phyloP scores from a whole-genome alignment of 2,113 vertebrate genomes.

The Orycteropus afer region DNA sequence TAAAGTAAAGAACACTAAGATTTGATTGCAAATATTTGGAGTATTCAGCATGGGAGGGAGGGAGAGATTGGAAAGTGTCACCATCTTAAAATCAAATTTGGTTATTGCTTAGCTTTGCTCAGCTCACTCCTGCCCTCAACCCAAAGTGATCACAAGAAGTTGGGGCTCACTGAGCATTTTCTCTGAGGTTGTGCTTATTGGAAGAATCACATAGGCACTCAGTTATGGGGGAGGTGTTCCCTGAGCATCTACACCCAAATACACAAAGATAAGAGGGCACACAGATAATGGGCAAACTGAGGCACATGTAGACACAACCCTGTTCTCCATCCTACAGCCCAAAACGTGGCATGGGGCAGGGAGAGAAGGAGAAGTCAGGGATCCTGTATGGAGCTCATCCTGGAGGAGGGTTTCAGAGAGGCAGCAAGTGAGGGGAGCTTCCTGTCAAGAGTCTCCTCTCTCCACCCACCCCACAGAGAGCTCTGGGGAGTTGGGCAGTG shows the following conservation, averaged over 20 bases:
- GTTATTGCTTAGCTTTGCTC: not conserved
- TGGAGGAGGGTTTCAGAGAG: not conserved
- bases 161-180: not conserved
- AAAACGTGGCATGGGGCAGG: not conserved
- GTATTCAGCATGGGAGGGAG: not conserved
- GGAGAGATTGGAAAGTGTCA: not conserved
- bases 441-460: too few species aligned
- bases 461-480: not conserved
- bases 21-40: not conserved
- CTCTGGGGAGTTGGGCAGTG: not conserved
- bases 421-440: not conserved
- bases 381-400: not conserved
- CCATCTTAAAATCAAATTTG: not conserved
- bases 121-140: not conserved
- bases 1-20: not conserved
- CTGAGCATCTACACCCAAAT: not conserved
- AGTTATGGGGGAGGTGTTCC: not conserved
- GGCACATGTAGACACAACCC: not conserved
- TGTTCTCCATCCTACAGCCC: not conserved
- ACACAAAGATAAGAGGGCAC: not conserved
- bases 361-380: not conserved
- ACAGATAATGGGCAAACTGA: not conserved
- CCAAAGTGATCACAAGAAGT: not conserved
- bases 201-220: too few species aligned
- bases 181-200: not conserved